Conservation (phyloP, 2,797 vertebrate species). For the Enteromius unitaeniatus region DNA sequence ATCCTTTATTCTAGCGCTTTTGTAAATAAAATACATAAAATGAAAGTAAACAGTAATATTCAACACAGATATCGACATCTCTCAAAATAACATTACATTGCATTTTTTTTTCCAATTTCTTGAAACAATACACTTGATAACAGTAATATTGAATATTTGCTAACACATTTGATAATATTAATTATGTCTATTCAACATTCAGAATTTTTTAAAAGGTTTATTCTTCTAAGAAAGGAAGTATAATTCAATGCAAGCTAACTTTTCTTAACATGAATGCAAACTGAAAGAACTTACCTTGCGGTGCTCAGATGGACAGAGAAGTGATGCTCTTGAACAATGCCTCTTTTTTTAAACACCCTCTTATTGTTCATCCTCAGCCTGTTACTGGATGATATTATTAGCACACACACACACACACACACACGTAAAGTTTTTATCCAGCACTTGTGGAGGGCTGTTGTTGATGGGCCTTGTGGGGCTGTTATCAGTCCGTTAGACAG, state of each 20-base stretch:
- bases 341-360: conserved; percentile 67
- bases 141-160: not conserved
- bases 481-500: conserved; percentile 18
- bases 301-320: conserved; percentile 63
- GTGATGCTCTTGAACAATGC: conserved; percentile 63
- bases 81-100: not conserved
- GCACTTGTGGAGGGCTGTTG: conserved; percentile 56
- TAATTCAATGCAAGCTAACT: not conserved
- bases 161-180: not conserved
- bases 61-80: not conserved
- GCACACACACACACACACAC: conserved; percentile 43
- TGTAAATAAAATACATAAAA: not conserved
- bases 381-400: conserved; percentile 72
- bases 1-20: not conserved
- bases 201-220: not conserved
- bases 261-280: conserved; percentile 10
- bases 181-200: not conserved
- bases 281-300: conserved; percentile 69
- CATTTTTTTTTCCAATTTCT: not conserved
- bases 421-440: conserved; percentile 52
- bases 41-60: not conserved
- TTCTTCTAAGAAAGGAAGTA: not conserved
- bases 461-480: conserved; percentile 11
- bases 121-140: not conserved
- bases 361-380: conserved; percentile 68